phyloP scores from a whole-genome alignment of 2,113 vertebrate species.

The Psephotus haematonotus region DNA sequence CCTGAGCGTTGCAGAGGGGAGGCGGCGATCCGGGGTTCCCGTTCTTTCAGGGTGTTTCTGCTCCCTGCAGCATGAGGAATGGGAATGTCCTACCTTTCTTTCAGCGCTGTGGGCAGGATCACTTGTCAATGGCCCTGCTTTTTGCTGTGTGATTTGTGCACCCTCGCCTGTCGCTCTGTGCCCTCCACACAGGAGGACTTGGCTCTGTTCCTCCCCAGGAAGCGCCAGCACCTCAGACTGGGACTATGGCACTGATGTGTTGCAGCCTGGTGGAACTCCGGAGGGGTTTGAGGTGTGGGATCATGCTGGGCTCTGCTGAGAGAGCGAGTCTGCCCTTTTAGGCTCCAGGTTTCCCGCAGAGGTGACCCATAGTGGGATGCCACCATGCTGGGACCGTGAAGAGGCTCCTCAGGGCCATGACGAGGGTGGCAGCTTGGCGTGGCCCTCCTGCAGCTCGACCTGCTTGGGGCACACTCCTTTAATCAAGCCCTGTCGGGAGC shows the following conservation, averaged over 20 bases:
- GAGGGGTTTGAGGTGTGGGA: rapidly evolving
- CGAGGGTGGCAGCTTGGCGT: background rate
- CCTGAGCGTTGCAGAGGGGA: background rate
- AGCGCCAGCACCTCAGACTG: background rate
- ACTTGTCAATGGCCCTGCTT: rapidly evolving
- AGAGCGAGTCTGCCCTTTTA: rapidly evolving
- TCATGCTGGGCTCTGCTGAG: rapidly evolving
- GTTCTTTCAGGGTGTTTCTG: rapidly evolving
- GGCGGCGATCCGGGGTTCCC: rapidly evolving
- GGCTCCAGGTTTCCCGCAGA: rapidly evolving
- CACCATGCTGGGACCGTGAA: rapidly evolving
- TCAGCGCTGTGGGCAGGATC: rapidly evolving
- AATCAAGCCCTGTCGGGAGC: background rate
- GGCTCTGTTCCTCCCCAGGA: rapidly evolving
- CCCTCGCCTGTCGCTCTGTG: background rate
- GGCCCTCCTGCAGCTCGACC: background rate
- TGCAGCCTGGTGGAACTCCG: rapidly evolving
- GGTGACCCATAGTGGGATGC: background rate
- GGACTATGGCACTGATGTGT: rapidly evolving
- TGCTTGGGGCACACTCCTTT: background rate
- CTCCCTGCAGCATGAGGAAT: rapidly evolving
- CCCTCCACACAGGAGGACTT: rapidly evolving
- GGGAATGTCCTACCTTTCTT: background rate
- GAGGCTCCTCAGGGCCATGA: background rate
- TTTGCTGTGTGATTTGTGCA: rapidly evolving